Conservation (phyloP, 2,113 vertebrate species). For the Cynoglossus semilaevis region DNA sequence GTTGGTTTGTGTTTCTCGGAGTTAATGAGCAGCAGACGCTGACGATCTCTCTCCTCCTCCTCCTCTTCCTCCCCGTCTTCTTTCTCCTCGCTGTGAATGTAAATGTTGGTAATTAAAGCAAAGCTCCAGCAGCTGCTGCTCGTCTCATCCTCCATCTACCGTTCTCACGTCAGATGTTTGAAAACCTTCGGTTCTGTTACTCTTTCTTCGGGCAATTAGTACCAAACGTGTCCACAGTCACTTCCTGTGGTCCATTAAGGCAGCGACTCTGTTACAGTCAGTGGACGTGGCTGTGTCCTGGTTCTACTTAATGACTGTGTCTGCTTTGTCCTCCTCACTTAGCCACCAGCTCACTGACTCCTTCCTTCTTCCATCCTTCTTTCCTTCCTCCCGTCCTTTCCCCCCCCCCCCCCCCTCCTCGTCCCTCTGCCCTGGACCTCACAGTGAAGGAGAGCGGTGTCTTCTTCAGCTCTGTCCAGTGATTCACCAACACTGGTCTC, state of each 20-base stretch:
- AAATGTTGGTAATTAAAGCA: constrained; percentile 60
- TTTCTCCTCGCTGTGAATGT: constrained; percentile 36
- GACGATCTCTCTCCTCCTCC: constrained; percentile 2
- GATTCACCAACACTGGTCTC: too few species aligned
- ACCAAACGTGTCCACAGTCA: constrained; percentile 28
- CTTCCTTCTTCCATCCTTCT: too few species aligned
- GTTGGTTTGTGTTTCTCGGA: constrained; percentile 12
- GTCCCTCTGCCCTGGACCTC: too few species aligned
- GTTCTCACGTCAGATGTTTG: constrained; percentile 57
- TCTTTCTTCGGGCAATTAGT: constrained; percentile 51
- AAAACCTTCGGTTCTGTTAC: constrained; percentile 18
- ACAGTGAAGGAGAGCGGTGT: too few species aligned
- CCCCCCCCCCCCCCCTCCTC: too few species aligned
- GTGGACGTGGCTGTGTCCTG: too few species aligned
- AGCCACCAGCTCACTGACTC: too few species aligned
- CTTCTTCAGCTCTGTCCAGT: too few species aligned
- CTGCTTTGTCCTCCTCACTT: too few species aligned
- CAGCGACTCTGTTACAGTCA: too few species aligned
- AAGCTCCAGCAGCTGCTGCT: constrained; percentile 24
- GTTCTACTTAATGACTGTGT: too few species aligned
- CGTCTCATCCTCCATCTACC: constrained; percentile 42
- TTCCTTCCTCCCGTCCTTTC: too few species aligned
- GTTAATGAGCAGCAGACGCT: constrained; percentile 56
- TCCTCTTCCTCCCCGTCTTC: not conserved
- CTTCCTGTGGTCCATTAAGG: constrained; percentile 31